Conservation (phyloP, 35 echinoderm and acorn worm genomes). For the Lytechinus variegatus region DNA sequence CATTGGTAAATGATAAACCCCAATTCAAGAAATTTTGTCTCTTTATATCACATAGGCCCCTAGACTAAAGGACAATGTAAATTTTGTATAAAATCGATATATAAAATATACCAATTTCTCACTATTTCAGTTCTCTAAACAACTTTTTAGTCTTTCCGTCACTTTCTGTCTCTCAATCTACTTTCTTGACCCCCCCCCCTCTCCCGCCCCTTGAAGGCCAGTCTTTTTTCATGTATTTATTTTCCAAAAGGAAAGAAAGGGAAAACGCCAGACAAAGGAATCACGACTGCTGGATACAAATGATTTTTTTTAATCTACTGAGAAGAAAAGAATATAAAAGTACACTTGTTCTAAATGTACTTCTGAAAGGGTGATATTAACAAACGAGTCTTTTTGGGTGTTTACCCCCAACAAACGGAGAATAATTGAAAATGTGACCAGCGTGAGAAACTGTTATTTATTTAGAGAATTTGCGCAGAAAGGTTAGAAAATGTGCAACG, state of each 20-base stretch:
- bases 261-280: neutral
- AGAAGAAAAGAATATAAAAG: neutral
- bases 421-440: neutral
- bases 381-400: neutral
- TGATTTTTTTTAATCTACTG: neutral
- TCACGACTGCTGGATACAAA: neutral
- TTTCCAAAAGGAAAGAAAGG: neutral
- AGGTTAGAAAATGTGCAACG: neutral
- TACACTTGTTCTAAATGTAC: slow-evolving; percentile 13
- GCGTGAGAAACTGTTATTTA: slow-evolving; percentile 11
- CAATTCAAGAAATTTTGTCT: too few species aligned
- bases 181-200: neutral
- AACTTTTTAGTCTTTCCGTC: too few species aligned
- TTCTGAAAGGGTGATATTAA: neutral
- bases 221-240: neutral
- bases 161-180: too few species aligned
- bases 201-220: neutral
- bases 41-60: too few species aligned
- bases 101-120: too few species aligned
- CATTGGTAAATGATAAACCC: too few species aligned
- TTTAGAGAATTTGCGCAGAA: neutral
- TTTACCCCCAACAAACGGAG: neutral
- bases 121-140: too few species aligned
- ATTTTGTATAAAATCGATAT: too few species aligned
- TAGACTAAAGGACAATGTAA: too few species aligned